Evolutionary conservation across 1,140 invertebrate species (phyloP), one percentile per base, ranked within the genome.

Genomic region (Stegodyphus dumicola): DNA sequence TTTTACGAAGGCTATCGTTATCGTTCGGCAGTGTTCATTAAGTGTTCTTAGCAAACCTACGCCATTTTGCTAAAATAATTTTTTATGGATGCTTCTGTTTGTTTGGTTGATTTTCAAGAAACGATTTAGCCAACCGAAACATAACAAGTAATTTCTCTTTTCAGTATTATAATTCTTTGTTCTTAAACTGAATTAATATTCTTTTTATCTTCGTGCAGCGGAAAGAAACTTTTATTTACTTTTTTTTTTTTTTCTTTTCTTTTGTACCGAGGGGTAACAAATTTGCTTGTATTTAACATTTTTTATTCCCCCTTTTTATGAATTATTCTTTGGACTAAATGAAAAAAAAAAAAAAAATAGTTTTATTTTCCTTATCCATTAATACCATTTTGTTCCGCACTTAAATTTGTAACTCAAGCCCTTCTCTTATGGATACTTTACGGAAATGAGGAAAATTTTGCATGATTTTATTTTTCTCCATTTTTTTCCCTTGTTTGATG

Each of bases 1-100:
- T 52, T 66, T 67, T 66, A 9, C 7, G 11, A n/a, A 52, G 65
- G n/a, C 70, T 74, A 81, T 81, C 73, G 81, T 85, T 85, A 85
- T 85, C 81, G 81, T 85, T 85, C 52, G 17, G 65, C 71, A 75
- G 65, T 51, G 56, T 77, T 85, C 81, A 85, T 85, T 85, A 85
- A 85, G 81, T 85, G 74, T 76, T 85, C 81, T 84, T 60, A 60
- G 51, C 15, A 67, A 56, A 33, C 33, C 52, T 75, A 74, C 33
- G 56, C 71, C 69, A 75, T 83, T 83, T 74, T 65, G 48, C 33
- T 11, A 11, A 48, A 71, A 10, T 51, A 71, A 49, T 71, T 74
- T 74, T 53, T 56, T 56, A 76, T 51, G 71, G 7, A 13, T 67
- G 7, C 65, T 67, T 67, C n/a, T 69, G 65, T 18, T 78, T 64